Evolutionary conservation across 1,140 invertebrate genomes (phyloP), one percentile per base, ranked within the genome.

Genomic region (Temnothorax nylanderi): DNA sequence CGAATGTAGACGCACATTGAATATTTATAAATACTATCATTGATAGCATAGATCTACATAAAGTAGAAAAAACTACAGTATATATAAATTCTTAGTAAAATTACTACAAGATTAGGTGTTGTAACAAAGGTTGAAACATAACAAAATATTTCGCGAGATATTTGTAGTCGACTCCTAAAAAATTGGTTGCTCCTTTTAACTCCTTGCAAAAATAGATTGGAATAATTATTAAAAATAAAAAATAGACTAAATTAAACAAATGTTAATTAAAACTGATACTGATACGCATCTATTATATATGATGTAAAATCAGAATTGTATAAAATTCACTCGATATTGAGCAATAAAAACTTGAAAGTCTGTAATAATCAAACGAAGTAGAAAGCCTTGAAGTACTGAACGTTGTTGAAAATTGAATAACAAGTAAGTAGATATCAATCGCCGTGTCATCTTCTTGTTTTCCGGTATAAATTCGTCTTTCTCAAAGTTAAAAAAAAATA

Each of bases 21-120:
- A 90, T 88, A 90, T 91, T 91, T 91, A 90, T 91, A 54, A 78
- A 78, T 78, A 86, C 26, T 69, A 71, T 88, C 89, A 90, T 90
- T 88, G 86, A 90, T 90, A 75, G 65, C 10, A 44, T 67, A 72
- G 26, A 10, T 37, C 37, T 80, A 80, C 34, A 21, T 54, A 80
- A 67, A 67, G 16, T 11, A 37, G 2, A 54, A 41, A 13, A 65
- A 78, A 18, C 16, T 49, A 32, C 16, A 21, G 18, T 8, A 56
- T 7, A 11, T 16, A 26, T 26, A 56, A 26, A 34, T 64, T 77
- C n/a, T 44, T n/a, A 26, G 11, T n/a, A 64, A 58, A 4, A 58
- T 71, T 71, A 47, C 11, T 21, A 5, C 5, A 18, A 21, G 32
- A 47, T 58, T 71, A 72, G 21, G 16, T 21, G 37, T 2, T 18